Percentiles rank a stretch among this genome's conserved stretches.
phyloP scores from a whole-genome alignment of 2,113 vertebrate species.

The Thermophis baileyi region DNA sequence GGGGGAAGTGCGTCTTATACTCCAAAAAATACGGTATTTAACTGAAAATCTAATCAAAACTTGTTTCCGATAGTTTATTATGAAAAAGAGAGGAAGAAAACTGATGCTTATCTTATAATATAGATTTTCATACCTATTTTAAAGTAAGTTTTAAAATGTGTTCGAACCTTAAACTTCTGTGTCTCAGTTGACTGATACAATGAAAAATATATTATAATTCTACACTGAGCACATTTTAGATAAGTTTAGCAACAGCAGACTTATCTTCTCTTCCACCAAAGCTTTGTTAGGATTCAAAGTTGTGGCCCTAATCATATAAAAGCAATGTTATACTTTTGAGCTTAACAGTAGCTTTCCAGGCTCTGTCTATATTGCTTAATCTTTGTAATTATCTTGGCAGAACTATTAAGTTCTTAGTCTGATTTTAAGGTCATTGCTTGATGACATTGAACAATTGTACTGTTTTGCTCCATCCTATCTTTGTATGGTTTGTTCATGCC shows the following conservation, averaged over 20 bases:
- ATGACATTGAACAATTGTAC: neutral
- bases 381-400: neutral
- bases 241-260: neutral
- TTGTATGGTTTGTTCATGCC: neutral
- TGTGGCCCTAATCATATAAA: neutral
- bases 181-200: neutral
- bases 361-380: neutral
- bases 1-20: too few relatives aligned
- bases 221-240: neutral
- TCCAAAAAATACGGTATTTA: too few relatives aligned
- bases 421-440: neutral
- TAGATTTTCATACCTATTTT: neutral
- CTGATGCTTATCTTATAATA: neutral
- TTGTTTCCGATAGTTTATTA: neutral
- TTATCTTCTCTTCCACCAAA: neutral
- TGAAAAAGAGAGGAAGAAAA: too few relatives aligned
- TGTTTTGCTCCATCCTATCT: neutral
- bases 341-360: neutral
- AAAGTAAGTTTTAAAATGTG: neutral
- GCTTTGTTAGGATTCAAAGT: neutral
- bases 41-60: too few relatives aligned
- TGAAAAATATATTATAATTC: neutral
- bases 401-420: neutral
- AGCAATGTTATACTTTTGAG: neutral
- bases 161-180: neutral